These are phyloP conservation scores for Corydoras maculifer DNA, from an alignment of 2,113 vertebrate species.

Conservation along the genomic window DNA sequence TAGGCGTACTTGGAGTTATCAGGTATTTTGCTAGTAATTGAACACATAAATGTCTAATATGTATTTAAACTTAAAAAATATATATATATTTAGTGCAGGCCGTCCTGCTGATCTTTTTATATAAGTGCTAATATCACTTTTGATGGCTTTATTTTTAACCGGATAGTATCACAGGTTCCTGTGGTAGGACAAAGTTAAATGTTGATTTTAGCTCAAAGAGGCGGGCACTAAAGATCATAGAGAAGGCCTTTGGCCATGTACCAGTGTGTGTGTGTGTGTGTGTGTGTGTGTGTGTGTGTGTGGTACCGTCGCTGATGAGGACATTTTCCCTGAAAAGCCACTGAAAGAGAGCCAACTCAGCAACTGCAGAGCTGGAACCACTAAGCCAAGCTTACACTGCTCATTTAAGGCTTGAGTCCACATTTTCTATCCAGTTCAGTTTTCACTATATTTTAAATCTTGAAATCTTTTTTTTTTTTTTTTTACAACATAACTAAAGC, in stretches of 20 bases:
- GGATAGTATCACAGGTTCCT: background rate
- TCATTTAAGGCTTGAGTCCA: background rate
- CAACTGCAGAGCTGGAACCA: constrained; percentile 8
- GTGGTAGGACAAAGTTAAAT: background rate
- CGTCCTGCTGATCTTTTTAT: too few relatives aligned
- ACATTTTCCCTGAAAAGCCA: constrained; percentile 12
- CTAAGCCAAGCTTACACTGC: constrained; percentile 3
- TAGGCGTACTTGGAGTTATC: too few relatives aligned
- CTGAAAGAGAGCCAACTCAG: constrained; percentile 8
- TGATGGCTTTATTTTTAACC: background rate
- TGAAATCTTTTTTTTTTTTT: background rate
- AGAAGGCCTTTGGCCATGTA: background rate
- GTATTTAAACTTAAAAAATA: too few relatives aligned
- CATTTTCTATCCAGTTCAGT: background rate
- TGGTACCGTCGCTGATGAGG: constrained; percentile 4
- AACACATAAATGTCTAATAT: too few relatives aligned
- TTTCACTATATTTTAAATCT: background rate
- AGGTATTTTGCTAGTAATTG: too few relatives aligned
- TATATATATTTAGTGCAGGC: too few relatives aligned
- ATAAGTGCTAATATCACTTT: background rate
- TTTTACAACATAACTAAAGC: too few relatives aligned
- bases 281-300: background rate
- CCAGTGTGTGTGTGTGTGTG: background rate
- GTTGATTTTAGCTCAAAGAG: background rate
- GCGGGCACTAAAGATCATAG: background rate